phyloP scores from a whole-genome alignment of 92 coral and sea anemone species.

The Blastomussa wellsi region DNA sequence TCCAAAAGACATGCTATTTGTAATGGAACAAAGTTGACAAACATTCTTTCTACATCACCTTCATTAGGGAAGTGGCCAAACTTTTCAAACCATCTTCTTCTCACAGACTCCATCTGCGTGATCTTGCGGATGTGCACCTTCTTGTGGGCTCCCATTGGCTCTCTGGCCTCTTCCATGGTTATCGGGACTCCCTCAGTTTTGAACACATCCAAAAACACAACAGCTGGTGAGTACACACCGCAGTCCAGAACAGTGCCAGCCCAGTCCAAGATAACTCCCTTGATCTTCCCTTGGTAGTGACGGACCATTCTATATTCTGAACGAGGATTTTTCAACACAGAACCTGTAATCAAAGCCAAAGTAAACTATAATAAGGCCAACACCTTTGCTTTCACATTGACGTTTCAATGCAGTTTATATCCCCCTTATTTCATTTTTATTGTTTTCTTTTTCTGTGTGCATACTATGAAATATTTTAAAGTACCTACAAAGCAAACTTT shows the following conservation, averaged over 20 bases:
- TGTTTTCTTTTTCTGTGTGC: too few relatives aligned
- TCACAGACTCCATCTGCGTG: conserved; percentile 85
- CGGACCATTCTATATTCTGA: conserved; percentile 93
- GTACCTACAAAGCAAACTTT: too few relatives aligned
- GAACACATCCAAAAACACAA: conserved; percentile 81
- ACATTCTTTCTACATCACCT: conserved; percentile 92
- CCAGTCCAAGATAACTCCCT: conserved; percentile 90
- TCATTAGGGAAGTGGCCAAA: conserved; percentile 84
- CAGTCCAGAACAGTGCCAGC: conserved; percentile 97
- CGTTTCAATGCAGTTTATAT: too few relatives aligned
- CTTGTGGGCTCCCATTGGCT: conserved; percentile 97
- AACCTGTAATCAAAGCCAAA: conserved; percentile 48
- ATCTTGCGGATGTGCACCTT: conserved; percentile 86
- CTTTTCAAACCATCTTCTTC: conserved; percentile 89
- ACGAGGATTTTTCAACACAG: conserved; percentile 77
- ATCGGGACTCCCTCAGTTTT: conserved; percentile 92
- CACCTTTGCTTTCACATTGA: too few relatives aligned
- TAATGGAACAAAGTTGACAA: conserved; percentile 81
- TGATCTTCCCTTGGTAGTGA: conserved; percentile 84
- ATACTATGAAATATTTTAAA: too few relatives aligned
- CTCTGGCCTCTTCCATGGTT: conserved; percentile 95
- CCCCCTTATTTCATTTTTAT: too few relatives aligned
- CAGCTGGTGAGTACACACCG: conserved; percentile 94
- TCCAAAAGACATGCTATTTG: conserved; percentile 75
- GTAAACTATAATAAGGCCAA: neutral